Base-by-base conservation (phyloP, 1,140 invertebrate species). In the Linepithema humile region DNA sequence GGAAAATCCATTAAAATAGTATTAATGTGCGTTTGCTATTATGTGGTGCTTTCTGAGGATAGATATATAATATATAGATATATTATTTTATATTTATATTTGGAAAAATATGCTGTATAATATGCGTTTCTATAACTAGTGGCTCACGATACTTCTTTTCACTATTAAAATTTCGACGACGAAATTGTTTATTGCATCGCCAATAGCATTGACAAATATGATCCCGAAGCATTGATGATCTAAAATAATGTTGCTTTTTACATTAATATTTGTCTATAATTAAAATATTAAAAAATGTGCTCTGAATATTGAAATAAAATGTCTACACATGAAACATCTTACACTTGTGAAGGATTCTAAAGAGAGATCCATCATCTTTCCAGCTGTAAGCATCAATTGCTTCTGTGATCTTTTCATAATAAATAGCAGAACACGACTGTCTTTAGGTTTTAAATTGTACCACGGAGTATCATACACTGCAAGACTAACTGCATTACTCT, bases 341-440 rank as follows among this genome's bases (percentile, higher is more conserved):
- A 86, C 86, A 45, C 53, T 83, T 12, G 85, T 65, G 57, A 88
- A 88, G 26, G 77, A 67, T n/a, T 83, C 50, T 9, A 88, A 67
- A 0, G 84, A 88, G 2, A 88, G 26, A 15, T 83, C 59, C 17
- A 45, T 77, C 40, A 84, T 70, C 35, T 84, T 88, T n/a, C 86
- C 86, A 32, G 45, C 40, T 12, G 84, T 88, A 7, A 88, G 29
- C 1, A 38, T 53, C 5, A 88, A 17, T 20, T 50, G 72, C 6
- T 62, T 83, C 26, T 88, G 86, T 0, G 85, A 77, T 48, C 84
- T 73, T 23, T 62, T 15, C 23, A 80, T 70, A 17, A 88, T 5
- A 35, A 88, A 35, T 20, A 73, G 40, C 6, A 88, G 6, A 29
- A 62, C 2, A 10, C 60, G 70, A 43, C 5, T 78, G 6, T 88